Evolutionary conservation across 2,797 vertebrate genomes (phyloP).

Genomic region (Crenuchus spilurus): DNA sequence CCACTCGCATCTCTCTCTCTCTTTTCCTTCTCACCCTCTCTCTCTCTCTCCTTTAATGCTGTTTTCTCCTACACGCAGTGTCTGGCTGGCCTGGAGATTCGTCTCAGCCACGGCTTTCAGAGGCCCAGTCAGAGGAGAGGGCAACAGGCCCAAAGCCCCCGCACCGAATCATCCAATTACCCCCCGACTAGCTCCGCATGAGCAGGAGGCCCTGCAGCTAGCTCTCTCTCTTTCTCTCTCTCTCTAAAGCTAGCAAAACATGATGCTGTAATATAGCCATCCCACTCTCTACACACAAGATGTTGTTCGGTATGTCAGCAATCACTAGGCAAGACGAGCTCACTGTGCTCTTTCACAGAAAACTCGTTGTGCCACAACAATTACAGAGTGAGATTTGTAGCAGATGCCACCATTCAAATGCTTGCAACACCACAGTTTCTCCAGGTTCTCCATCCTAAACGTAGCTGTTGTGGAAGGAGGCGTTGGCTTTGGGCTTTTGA

Average conservation of each 20-base stretch:
- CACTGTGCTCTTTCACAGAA: neutral
- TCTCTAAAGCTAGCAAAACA: constrained; percentile 22
- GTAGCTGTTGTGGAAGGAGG: neutral
- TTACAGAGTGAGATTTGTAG: neutral
- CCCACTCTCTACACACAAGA: constrained; percentile 24
- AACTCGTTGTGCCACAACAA: neutral
- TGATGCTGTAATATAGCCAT: constrained; percentile 14
- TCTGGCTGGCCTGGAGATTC: constrained; percentile 58
- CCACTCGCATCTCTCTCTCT: constrained; percentile 31
- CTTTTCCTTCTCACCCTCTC: constrained; percentile 10
- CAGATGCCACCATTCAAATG: neutral
- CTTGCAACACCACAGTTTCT: neutral
- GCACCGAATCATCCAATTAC: constrained; percentile 74
- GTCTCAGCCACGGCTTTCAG: constrained; percentile 63
- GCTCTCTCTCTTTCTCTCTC: constrained; percentile 45
- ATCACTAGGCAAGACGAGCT: constrained; percentile 14
- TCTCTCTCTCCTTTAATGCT: constrained; percentile 36
- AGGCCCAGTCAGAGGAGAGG: constrained; percentile 55
- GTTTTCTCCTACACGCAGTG: constrained; percentile 36
- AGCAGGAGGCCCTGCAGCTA: constrained; percentile 42
- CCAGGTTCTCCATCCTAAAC: neutral
- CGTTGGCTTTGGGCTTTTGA: too few species aligned
- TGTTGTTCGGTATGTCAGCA: constrained; percentile 3
- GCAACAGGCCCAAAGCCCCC: constrained; percentile 58
- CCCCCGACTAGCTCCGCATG: constrained; percentile 56